Base-by-base conservation (phyloP, 2,888 invertebrate species). In the Eretmocerus hayati region DNA sequence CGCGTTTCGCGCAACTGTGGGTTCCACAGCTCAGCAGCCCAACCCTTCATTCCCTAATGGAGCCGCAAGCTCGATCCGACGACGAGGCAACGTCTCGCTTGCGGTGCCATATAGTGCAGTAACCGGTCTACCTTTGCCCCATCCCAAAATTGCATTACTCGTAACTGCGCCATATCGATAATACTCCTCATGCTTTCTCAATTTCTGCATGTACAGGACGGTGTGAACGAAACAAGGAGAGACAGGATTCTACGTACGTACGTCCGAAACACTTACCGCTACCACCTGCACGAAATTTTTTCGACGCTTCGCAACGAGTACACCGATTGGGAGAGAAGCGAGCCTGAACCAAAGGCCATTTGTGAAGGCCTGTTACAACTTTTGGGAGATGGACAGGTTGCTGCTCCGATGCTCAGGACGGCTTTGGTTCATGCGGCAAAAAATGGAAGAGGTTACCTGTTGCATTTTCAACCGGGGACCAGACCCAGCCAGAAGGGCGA, bases 251-350 rank as follows among this genome's bases (percentile, higher is more conserved):
- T 91, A 60, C 79, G 95, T 74, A 93, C 92, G 41, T 88, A 90
- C 73, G 93, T 95, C 55, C 81, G 94, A 57, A 96, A 96, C 75
- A 85, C 93, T 49, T 96, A 90, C 74, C 87, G 88, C 68, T 96
- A 87, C 75, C 95, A 96, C 74, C 80, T 94, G 61, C 92, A 91
- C 74, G 94, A 95, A 76, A 91, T 91, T 66, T 90, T 90, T 73
- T 91, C 93, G 44, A 92, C 94, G 45, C 78, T 95, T 30, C 78
- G 87, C 73, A 94, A 95, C 72, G 93, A 95, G 73, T 96, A 96
- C 74, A 94, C 93, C 51, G 93, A 95, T 72, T 95, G 95, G 94
- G 91, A 89, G 72, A 81, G 85, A 61, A 87, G 89, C 2, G 85
- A 89, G 58, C 85, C 90, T 63, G 89, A 88, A 71, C 88, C 90